Base-by-base conservation (phyloP, 2,113 vertebrate genomes). In the Hemibagrus wyckioides region DNA sequence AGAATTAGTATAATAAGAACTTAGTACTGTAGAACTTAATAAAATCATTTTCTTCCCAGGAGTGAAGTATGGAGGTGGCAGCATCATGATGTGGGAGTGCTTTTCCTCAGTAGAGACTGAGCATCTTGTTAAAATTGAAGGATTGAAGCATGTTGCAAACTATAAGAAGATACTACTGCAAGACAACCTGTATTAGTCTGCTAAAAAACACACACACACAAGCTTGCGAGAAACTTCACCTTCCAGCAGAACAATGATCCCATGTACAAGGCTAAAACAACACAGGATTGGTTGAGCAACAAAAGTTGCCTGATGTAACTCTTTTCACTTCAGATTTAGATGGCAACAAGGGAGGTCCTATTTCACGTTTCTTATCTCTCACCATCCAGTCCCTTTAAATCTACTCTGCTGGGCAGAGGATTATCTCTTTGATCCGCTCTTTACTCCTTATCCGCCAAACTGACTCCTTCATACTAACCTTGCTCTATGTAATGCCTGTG, bases 361-460 rank as follows among this genome's bases (percentile, higher is more conserved):
- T 65, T 61, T 71, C 61, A 73, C 25, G 41, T 87, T 81, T 85
- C 86, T 87, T 89, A 85, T 90, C 71, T 59, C 69, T 52, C 25
- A 30, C 50, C 41, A 52, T 59, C 44, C 83, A 36, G 56, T 25
- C 44, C 56, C 86, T 71, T 81, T 85, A 89, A 89, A 89, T 87
- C n/a, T 83, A 80, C 59, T 57, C 71, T 76, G 61, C 83, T 87
- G 82, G 3, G 69, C 71, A 76, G 83, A 54, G 77, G 73, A 85
- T 90, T 85, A 87, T 89, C 85, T 87, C 33, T 73, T 75, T 52
- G 85, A 82, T 56, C 33, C 88, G 65, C 65, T 69, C 30, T 69
- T 36, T 41, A 54, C 52, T 71, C 41, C 6, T 44, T 33, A n/a
- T n/a, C 65, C 67, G 82, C 36, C 39, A 36, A 79, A 59, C 83